Base-by-base conservation (phyloP, 1,140 invertebrate species). In the Drosophila sechellia region DNA sequence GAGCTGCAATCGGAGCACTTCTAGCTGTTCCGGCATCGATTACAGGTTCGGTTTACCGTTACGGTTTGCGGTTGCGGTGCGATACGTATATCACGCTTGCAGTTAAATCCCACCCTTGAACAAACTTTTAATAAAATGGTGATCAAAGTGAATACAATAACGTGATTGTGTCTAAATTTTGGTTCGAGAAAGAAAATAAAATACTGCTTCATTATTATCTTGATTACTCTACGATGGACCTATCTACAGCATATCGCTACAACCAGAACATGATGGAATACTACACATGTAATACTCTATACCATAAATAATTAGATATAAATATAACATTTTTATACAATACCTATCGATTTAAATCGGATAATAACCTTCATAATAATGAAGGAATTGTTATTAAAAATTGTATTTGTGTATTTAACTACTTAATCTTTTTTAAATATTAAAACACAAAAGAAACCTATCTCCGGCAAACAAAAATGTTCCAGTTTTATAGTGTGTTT, bases 261-360 rank as follows among this genome's bases (percentile, higher is more conserved):
- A 98, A 98, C 93, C 97, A 98, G 91, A 98, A 98, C 93, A 98
- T 98, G 97, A 98, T 98, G 97, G 97, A 98, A 94, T 98, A 98
- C 94, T 98, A 98, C 92, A 98, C 97, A 92, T 98, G 97, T 98
- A 96, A 98, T 96, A 43, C 4, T 31, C 27, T 42, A 12, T 2
- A 13, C 20, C n/a, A 15, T 15, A 34, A 34, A 34, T 8, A 34
- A 34, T 10, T 34, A 34, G 10, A 34, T 34, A 34, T 8, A 34
- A 8, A 3, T 22, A 22, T 22, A 22, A 22, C 20, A 22, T 22
- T 22, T 22, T 22, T 22, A 22, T 22, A 22, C 20, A 22, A 22
- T 17, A 22, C 0, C 2, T 22, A 22, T 22, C 20, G 20, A 22
- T 22, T 22, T 2, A 22, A 3, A 22, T 22, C 20, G 2, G 20